Evolutionary conservation across 2,888 invertebrate species (phyloP), one percentile per base, ranked within the genome.

Genomic region (Hylaea fasciaria): DNA sequence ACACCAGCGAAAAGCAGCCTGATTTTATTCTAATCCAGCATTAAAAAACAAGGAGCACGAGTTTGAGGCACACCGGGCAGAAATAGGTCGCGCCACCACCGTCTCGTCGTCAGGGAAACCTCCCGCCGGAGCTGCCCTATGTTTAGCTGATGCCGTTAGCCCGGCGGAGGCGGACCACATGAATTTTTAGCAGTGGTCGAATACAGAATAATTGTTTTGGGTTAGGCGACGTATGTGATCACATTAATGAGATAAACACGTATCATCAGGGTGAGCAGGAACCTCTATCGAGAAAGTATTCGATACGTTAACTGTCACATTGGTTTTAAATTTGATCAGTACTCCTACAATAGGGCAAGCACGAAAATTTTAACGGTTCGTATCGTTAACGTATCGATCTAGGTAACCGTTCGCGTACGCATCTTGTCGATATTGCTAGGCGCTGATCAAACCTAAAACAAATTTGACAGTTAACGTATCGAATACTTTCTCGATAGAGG

Each of bases 61-160:
- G 52, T 39, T 28, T 45, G 32, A 41, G 29, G 54, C 44, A 48
- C 48, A 45, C 49, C 16, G 58, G 49, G 53, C 55, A 14, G 53
- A 76, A 65, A 59, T 71, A 66, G 74, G 75, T 71, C 75, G 70
- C 70, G 70, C 32, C 32, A 10, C 32, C 32, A 10, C 61, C 65
- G 70, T 72, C 71, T 69, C 66, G 68, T 68, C 53, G 65, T 59
- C 69, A 67, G 69, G 69, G 68, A 28, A 14, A 69, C 68, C 54
- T 43, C 35, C 29, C 32, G 53, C 48, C 49, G 29, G 46, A 4
- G n/a, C 41, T 41, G n/a, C 13, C n/a, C 50, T 14, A 16, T n/a
- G 32, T 50, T 49, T 51, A 44, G 16, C 29, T 29, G 29, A 1
- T 13, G 16, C 43, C 14, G 40, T 28, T 22, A n/a, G 48, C 53